Base-by-base conservation (phyloP, 2,113 vertebrate species). In the Silurus asotus region DNA sequence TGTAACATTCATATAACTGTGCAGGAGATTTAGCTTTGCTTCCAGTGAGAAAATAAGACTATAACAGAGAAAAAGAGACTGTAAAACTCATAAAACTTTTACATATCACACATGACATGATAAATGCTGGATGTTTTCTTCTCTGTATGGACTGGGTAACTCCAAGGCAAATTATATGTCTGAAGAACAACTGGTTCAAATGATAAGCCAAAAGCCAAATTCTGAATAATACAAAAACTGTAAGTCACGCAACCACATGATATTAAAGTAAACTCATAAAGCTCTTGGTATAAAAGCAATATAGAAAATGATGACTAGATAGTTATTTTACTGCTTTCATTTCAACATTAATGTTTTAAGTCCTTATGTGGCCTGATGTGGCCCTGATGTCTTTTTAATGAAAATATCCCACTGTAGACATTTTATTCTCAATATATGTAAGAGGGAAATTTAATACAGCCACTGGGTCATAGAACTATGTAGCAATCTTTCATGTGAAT, bases 1-100 rank as follows among this genome's bases (percentile, higher is more conserved):
- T 0, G 98, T 99, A 95, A 99, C 98, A 94, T 99, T 99, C 98
- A 99, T 99, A 94, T 99, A 99, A 96, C 96, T 99, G 96, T 99
- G 98, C 88, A 99, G 96, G 88, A 99, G 96, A 91, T 97, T 98
- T 91, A 99, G 96, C 93, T 99, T 99, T 93, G 98, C 98, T 93
- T 99, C 98, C 90, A 99, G 95, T 77, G 98, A 99, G 91, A 99
- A 95, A 95, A 99, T 98, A 91, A 99, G 95, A 94, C 98, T 99
- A 94, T 80, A 72, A 84, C 89, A 87, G 83, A 88, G 90, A 87
- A 83, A 93, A 56, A 90, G 51, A 88, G 67, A 93, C 78, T 86
- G 77, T 78, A 15, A 83, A 20, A 85, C 7, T 67, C 55, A 0
- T 59, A n/a, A 83, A 49, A 55, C 28, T 15, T 77, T 58, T 10